Percentiles rank a stretch among this genome's conserved stretches.
Evolutionary conservation across 1,140 invertebrate genomes (phyloP).

Genomic region (Lordiphosa stackelbergi): DNA sequence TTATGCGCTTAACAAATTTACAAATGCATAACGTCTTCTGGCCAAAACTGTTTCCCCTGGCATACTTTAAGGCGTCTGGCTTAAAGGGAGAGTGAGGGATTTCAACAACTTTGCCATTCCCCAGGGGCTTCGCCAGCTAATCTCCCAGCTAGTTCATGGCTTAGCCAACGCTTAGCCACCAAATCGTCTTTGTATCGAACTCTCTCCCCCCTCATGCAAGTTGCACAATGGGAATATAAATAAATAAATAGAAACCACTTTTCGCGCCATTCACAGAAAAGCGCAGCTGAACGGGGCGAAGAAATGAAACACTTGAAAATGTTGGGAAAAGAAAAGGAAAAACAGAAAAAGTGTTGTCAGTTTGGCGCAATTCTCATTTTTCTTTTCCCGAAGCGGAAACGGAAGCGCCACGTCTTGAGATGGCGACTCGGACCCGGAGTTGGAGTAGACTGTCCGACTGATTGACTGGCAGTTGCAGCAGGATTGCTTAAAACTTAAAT

Average conservation of each 20-base stretch:
- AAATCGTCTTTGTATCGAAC: constrained; percentile 33
- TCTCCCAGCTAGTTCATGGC: constrained; percentile 27
- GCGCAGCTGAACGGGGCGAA: background rate
- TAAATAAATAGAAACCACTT: constrained; percentile 71
- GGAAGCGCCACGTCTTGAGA: constrained; percentile 68
- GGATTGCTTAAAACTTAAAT: constrained; percentile 39
- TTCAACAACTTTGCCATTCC: background rate
- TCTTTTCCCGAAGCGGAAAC: constrained; percentile 55
- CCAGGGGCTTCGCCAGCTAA: constrained; percentile 18
- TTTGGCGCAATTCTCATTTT: constrained; percentile 60
- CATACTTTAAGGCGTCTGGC: background rate
- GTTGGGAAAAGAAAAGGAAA: constrained; percentile 6
- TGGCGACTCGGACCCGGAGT: constrained; percentile 24
- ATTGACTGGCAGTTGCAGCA: constrained; percentile 31
- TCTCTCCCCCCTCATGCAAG: constrained; percentile 14
- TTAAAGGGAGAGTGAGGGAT: background rate
- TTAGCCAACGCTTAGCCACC: constrained; percentile 40
- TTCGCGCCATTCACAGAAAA: constrained; percentile 41
- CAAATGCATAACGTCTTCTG: constrained; percentile 41
- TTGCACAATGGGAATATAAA: constrained; percentile 61
- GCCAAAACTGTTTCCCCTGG: constrained; percentile 15
- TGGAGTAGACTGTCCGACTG: background rate
- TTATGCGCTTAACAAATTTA: constrained; percentile 53
- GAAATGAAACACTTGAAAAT: constrained; percentile 38
- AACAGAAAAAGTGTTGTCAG: constrained; percentile 46